phyloP scores from a whole-genome alignment of 2,113 vertebrate species.

The Tachysurus fulvidraco region DNA sequence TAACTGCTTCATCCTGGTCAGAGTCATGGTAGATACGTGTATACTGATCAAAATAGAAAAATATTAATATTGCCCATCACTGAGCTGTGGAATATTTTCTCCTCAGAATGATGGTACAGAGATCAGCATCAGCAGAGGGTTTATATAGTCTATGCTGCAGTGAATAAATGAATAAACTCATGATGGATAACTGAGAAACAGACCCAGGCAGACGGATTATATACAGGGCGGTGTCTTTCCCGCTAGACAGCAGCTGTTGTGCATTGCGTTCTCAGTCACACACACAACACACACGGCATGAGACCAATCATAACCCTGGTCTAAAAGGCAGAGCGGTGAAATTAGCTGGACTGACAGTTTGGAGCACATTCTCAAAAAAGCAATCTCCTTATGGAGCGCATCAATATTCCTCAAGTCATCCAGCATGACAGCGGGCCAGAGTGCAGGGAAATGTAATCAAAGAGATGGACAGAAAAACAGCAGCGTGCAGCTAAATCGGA shows the following conservation, averaged over 20 bases:
- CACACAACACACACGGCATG: conserved; percentile 1
- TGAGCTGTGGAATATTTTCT: not conserved
- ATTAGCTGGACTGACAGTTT: conserved; percentile 59
- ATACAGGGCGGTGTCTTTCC: conserved; percentile 34
- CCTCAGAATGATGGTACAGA: not conserved
- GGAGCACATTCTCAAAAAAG: conserved; percentile 53
- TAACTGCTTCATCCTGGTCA: not conserved
- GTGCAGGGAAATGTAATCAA: conserved; percentile 63
- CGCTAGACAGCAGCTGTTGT: conserved; percentile 35
- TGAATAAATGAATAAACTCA: not conserved
- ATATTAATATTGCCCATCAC: not conserved
- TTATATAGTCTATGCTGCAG: not conserved
- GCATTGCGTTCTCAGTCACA: not conserved
- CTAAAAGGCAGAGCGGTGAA: conserved; percentile 57
- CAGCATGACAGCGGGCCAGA: conserved; percentile 51
- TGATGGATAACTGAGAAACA: conserved; percentile 28
- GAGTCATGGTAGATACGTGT: not conserved
- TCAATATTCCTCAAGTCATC: conserved; percentile 60
- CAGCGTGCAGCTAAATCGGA: not conserved
- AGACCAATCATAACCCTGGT: conserved; percentile 29
- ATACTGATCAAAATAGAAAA: not conserved
- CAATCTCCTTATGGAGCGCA: conserved; percentile 61
- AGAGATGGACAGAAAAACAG: conserved; percentile 48
- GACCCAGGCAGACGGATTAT: conserved; percentile 47
- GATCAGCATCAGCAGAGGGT: not conserved